These are phyloP conservation scores for Pseudomyrmex cubaensis DNA, from an alignment of 1,140 invertebrate species.

Conservation along the genomic window DNA sequence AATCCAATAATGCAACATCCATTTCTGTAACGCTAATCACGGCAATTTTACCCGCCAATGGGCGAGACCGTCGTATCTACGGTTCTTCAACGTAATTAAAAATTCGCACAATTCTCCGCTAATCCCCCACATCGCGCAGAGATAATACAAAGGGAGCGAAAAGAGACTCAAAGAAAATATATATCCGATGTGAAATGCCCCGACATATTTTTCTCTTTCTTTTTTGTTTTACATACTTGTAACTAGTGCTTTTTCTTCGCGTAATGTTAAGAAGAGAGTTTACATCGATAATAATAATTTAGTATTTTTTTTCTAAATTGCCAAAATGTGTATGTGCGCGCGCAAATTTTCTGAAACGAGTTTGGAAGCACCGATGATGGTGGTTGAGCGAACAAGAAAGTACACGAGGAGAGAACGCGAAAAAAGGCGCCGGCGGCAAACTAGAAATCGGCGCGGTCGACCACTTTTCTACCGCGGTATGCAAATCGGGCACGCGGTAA, in stretches of 20 bases:
- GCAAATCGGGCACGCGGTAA: constrained; percentile 82
- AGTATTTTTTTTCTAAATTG: too few species aligned
- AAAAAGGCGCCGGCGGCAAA: constrained; percentile 63
- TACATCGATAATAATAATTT: too few species aligned
- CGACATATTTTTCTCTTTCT: not conserved
- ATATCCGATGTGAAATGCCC: not conserved
- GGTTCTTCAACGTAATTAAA: constrained; percentile 65
- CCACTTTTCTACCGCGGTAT: constrained; percentile 78
- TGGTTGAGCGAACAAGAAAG: not conserved
- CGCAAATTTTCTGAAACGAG: not conserved
- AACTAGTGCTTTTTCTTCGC: too few species aligned
- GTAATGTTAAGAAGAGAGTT: too few species aligned
- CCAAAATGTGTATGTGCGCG: not conserved
- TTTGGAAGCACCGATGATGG: not conserved
- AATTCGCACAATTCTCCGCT: constrained; percentile 65
- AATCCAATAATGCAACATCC: constrained; percentile 66
- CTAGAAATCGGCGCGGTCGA: constrained; percentile 75
- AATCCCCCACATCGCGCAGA: not conserved
- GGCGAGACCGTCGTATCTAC: constrained; percentile 50
- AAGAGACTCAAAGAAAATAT: not conserved
- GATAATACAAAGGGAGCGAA: constrained; percentile 3
- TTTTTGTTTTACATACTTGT: too few species aligned
- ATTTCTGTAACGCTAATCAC: constrained; percentile 69
- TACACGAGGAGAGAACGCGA: constrained; percentile 6
- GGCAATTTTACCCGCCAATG: constrained; percentile 54